Percentiles rank a stretch among this genome's conserved stretches.
These are phyloP conservation scores for Cercopithecus neglectus DNA, from an alignment of 2,797 vertebrate species.

Conservation along the genomic window DNA sequence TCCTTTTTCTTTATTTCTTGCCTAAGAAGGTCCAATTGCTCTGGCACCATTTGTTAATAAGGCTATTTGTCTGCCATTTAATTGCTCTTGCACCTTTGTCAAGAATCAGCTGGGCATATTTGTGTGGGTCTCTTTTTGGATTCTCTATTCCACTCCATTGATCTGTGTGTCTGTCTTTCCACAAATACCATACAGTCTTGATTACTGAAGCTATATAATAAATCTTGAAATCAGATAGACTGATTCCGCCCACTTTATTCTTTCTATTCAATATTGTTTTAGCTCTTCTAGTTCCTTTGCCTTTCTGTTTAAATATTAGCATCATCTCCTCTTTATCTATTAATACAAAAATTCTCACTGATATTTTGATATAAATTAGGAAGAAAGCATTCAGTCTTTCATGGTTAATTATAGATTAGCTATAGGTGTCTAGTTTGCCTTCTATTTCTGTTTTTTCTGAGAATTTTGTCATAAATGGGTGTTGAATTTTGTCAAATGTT, in stretches of 20 bases:
- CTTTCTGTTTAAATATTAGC: neutral
- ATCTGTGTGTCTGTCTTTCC: neutral
- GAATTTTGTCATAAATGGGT: neutral
- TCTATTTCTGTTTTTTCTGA: neutral
- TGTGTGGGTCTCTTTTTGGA: neutral
- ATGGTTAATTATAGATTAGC: neutral
- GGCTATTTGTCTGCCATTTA: neutral
- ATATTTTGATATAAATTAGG: neutral
- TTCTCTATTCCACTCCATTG: neutral
- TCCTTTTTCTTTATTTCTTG: neutral
- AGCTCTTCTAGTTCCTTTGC: neutral
- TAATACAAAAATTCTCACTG: neutral
- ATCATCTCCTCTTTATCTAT: neutral
- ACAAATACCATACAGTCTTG: neutral
- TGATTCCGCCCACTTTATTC: neutral
- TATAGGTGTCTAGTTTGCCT: neutral
- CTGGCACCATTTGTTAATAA: neutral
- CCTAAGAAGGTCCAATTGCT: neutral
- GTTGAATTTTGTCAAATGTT: neutral
- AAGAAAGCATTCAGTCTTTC: neutral
- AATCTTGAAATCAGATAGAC: neutral
- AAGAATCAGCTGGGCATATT: neutral
- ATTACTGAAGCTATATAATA: neutral
- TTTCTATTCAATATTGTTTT: neutral
- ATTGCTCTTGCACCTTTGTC: neutral